A percentile compares a stretch with the other conserved stretches of the same genome.
These are phyloP conservation scores for Catostomus latipinnis DNA, from an alignment of 2,797 vertebrate genomes.

Conservation along the genomic window DNA sequence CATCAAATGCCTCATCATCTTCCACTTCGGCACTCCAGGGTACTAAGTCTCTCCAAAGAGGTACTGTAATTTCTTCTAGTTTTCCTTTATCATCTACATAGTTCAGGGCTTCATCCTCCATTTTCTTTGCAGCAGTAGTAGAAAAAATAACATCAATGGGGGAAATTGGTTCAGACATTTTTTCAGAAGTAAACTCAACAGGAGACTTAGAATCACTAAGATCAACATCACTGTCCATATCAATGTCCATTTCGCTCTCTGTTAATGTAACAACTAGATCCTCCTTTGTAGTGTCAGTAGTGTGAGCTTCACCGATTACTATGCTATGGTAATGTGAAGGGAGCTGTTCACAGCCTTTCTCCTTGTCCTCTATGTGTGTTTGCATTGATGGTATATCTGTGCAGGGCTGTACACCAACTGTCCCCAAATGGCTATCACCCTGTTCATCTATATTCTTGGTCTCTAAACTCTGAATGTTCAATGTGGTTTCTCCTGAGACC, in stretches of 20 bases:
- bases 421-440: conserved; percentile 40
- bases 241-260: background rate
- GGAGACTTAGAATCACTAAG: background rate
- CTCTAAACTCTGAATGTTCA: conserved; percentile 6
- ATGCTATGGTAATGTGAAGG: conserved; percentile 42
- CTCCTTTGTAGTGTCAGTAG: background rate
- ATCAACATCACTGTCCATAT: background rate
- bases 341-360: conserved; percentile 23
- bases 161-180: background rate
- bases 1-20: conserved; percentile 78
- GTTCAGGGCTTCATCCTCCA: conserved; percentile 19
- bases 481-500: conserved; percentile 42
- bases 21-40: conserved; percentile 79
- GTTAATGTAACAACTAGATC: conserved; percentile 6
- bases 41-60: conserved; percentile 70
- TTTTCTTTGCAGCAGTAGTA: background rate
- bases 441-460: background rate
- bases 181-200: conserved; percentile 26
- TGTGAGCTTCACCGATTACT: background rate
- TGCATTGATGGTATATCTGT: conserved; percentile 55
- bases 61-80: conserved; percentile 31
- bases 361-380: conserved; percentile 36
- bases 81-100: conserved; percentile 24
- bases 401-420: conserved; percentile 38
- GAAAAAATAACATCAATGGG: background rate